A percentile compares a stretch with the other conserved stretches of the same genome.
These are phyloP conservation scores for Selenia dentaria DNA, from an alignment of 2,888 invertebrate genomes.

Conservation along the genomic window DNA sequence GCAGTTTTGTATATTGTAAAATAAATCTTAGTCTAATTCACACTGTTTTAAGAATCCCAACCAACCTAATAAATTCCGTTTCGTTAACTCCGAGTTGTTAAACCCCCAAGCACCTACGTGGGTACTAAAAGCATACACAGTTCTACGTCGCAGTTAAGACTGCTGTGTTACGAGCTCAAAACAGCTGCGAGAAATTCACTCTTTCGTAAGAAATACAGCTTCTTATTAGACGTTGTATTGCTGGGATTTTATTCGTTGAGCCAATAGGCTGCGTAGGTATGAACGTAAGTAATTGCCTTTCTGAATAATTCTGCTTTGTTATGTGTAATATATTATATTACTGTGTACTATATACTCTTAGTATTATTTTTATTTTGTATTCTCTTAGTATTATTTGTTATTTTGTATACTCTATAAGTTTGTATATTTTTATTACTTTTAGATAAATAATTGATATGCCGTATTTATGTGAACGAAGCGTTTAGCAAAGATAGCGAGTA, in stretches of 20 bases:
- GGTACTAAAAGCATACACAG: slow-evolving; percentile 37
- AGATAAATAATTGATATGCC: too few relatives aligned
- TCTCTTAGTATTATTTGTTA: too few relatives aligned
- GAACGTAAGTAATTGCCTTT: slow-evolving; percentile 16
- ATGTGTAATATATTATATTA: too few relatives aligned
- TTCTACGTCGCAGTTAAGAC: slow-evolving; percentile 25
- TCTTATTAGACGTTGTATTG: slow-evolving; percentile 64
- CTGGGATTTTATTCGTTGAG: slow-evolving; percentile 39
- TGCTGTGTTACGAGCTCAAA: slow-evolving; percentile 47
- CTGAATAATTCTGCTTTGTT: slow-evolving; percentile 12
- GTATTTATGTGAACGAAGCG: too few relatives aligned
- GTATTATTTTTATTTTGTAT: too few relatives aligned
- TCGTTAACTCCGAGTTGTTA: slow-evolving; percentile 25
- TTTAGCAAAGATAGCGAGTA: too few relatives aligned
- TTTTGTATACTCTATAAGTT: too few relatives aligned
- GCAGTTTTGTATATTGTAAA: too few relatives aligned
- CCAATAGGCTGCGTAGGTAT: slow-evolving; percentile 36
- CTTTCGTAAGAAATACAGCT: slow-evolving; percentile 64
- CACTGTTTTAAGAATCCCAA: neutral
- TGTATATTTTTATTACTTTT: too few relatives aligned
- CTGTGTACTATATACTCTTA: too few relatives aligned
- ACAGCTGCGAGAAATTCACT: slow-evolving; percentile 67
- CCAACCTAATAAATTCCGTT: slow-evolving; percentile 17
- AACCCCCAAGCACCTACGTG: slow-evolving; percentile 20
- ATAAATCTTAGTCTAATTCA: neutral